Evolutionary conservation across 2,113 vertebrate genomes (phyloP).

Genomic region (Cottus gobio): DNA sequence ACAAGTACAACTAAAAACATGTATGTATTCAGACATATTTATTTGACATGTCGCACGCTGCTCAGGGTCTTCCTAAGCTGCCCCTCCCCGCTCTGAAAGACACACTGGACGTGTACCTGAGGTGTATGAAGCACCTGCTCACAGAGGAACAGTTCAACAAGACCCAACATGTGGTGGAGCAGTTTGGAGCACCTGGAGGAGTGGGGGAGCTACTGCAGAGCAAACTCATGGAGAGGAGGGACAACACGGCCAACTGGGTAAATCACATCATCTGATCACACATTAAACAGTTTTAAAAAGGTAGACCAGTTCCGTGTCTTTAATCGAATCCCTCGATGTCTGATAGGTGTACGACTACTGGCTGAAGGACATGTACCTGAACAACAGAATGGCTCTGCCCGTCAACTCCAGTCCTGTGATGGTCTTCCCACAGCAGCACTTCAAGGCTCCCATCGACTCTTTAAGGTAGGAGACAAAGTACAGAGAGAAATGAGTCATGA

Average conservation of each 20-base stretch:
- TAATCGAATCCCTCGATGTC: slow-evolving; percentile 3
- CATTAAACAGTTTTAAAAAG: not conserved
- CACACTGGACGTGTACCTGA: slow-evolving; percentile 90
- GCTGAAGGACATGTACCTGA: slow-evolving; percentile 98
- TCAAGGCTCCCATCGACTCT: slow-evolving; percentile 88
- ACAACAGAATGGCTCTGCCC: slow-evolving; percentile 91
- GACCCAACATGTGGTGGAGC: slow-evolving; percentile 84
- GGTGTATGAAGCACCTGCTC: slow-evolving; percentile 89
- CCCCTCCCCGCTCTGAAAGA: slow-evolving; percentile 90
- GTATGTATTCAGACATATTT: not conserved
- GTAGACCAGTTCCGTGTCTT: not conserved
- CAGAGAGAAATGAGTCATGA: not conserved
- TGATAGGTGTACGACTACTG: slow-evolving; percentile 92
- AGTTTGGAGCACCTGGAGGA: slow-evolving; percentile 88
- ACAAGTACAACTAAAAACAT: not conserved
- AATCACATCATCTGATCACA: not conserved
- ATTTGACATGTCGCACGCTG: not conserved
- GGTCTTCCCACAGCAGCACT: slow-evolving; percentile 90
- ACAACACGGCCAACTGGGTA: slow-evolving; percentile 92
- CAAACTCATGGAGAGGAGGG: slow-evolving; percentile 88
- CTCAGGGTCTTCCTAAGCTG: slow-evolving; percentile 89
- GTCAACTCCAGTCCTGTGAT: slow-evolving; percentile 95
- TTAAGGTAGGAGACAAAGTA: slow-evolving; percentile 84
- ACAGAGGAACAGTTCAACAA: slow-evolving; percentile 88
- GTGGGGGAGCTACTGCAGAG: slow-evolving; percentile 90